Conservation (phyloP, 2,797 vertebrate species). For the Tympanoctomys barrerae region DNA sequence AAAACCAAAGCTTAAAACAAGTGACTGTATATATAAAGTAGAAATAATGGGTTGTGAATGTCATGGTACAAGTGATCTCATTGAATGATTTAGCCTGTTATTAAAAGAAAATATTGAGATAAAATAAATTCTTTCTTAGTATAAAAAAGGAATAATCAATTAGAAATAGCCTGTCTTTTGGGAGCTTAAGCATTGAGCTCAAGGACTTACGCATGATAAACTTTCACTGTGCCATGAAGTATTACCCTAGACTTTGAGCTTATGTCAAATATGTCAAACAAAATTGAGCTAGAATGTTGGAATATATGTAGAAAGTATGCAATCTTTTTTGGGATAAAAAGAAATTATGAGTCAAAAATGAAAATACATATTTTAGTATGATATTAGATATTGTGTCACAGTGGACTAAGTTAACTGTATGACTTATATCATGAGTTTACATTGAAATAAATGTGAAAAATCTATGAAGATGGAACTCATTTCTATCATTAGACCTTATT, state of each 20-base stretch:
- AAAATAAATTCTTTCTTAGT: neutral
- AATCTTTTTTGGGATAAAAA: neutral
- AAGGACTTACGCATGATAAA: neutral
- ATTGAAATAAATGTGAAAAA: conserved; percentile 26
- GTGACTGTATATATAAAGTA: neutral
- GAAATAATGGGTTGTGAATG: neutral
- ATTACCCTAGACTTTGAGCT: neutral
- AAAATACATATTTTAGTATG: neutral
- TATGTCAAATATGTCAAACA: neutral
- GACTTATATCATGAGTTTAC: neutral
- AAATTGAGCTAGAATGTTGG: neutral
- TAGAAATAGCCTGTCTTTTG: neutral
- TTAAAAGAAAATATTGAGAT: neutral
- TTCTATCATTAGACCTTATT: neutral
- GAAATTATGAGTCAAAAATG: neutral
- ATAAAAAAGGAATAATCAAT: conserved; percentile 1
- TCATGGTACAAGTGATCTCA: neutral
- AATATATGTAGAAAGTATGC: neutral
- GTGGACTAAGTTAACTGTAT: neutral
- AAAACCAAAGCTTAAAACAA: neutral
- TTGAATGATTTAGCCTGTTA: neutral
- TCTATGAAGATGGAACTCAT: neutral
- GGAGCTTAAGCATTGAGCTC: neutral
- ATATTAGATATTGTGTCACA: neutral
- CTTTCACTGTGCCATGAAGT: neutral